phyloP scores from a whole-genome alignment of 1,140 invertebrate species.

The Bathynomus jamesi region DNA sequence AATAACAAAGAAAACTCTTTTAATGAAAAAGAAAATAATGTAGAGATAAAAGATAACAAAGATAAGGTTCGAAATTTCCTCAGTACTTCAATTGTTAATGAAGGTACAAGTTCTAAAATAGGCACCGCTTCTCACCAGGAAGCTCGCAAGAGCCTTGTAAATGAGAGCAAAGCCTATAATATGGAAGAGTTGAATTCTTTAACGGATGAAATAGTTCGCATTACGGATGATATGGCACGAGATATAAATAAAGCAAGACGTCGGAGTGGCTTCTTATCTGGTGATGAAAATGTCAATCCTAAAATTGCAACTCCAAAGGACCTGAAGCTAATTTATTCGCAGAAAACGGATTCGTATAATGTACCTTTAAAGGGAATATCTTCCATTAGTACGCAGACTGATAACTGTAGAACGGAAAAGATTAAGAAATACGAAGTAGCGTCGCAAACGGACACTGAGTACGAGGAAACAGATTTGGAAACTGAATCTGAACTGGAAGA shows the following conservation, averaged over 20 bases:
- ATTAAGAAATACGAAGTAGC: constrained; percentile 19
- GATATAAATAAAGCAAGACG: neutral
- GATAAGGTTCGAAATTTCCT: too few species aligned
- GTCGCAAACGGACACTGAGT: constrained; percentile 27
- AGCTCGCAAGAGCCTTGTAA: constrained; percentile 32
- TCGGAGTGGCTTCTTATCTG: neutral
- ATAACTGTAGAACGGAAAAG: neutral
- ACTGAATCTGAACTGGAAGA: constrained; percentile 30
- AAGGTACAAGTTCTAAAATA: neutral
- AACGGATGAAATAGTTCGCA: constrained; percentile 24
- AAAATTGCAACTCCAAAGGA: too few species aligned
- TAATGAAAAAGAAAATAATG: too few species aligned
- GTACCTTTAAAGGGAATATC: too few species aligned
- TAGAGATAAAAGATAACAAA: too few species aligned
- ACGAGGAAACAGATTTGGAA: constrained; percentile 24
- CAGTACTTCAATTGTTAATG: too few species aligned
- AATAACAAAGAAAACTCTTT: too few species aligned
- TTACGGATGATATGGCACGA: constrained; percentile 12
- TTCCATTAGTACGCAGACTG: constrained; percentile 23
- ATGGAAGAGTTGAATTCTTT: constrained; percentile 17
- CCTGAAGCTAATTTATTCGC: too few species aligned
- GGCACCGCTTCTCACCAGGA: constrained; percentile 20
- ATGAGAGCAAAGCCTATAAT: constrained; percentile 13
- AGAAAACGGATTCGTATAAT: too few species aligned
- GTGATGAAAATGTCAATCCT: neutral